These are phyloP conservation scores for Pandemis corylana DNA, from an alignment of 2,888 invertebrate genomes.

Conservation along the genomic window DNA sequence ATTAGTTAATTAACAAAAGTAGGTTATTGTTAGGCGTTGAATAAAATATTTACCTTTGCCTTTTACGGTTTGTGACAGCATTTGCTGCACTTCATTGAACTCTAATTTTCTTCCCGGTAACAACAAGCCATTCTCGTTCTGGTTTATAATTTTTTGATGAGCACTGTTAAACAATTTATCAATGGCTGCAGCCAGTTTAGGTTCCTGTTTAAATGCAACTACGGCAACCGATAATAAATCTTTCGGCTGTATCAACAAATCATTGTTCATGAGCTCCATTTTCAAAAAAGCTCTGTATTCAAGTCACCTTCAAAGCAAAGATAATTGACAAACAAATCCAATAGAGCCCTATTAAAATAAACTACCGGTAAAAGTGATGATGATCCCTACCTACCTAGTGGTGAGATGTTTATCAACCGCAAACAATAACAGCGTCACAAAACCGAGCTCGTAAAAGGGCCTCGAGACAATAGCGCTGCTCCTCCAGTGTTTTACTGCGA, in stretches of 20 bases:
- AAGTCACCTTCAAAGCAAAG: constrained; percentile 62
- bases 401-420: constrained; percentile 84
- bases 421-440: constrained; percentile 84
- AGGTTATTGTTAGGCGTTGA: too few relatives aligned
- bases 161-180: constrained; percentile 63
- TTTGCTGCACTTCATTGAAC: constrained; percentile 68
- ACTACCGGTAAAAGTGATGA: constrained; percentile 78
- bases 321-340: constrained; percentile 75
- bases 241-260: constrained; percentile 61
- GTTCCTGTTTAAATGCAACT: constrained; percentile 68
- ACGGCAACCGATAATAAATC: constrained; percentile 58
- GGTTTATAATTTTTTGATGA: constrained; percentile 42
- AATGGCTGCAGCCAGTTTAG: constrained; percentile 70
- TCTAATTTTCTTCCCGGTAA: constrained; percentile 72
- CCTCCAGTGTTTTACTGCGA: constrained; percentile 78
- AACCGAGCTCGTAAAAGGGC: constrained; percentile 82
- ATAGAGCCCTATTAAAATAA: constrained; percentile 72
- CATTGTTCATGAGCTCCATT: constrained; percentile 75
- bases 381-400: constrained; percentile 82
- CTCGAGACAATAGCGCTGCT: constrained; percentile 81
- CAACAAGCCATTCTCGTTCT: constrained; percentile 46
- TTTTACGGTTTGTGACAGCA: constrained; percentile 55
- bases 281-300: constrained; percentile 47
- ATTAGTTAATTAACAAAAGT: too few relatives aligned
- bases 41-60: constrained; percentile 48